phyloP scores from a whole-genome alignment of 2,113 vertebrate species.

The Oxyura jamaicensis region DNA sequence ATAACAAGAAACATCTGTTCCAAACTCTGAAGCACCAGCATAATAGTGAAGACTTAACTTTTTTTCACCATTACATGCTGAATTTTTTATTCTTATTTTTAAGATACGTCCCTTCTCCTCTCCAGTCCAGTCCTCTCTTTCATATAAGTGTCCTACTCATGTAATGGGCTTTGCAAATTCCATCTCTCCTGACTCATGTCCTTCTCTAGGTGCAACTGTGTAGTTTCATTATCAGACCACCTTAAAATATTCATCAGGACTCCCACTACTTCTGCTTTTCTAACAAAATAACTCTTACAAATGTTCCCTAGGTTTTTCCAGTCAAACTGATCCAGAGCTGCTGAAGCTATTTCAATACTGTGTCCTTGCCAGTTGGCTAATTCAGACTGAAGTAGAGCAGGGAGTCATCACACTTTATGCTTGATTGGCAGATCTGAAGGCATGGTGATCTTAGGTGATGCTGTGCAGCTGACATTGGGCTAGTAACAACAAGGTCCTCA shows the following conservation, averaged over 20 bases:
- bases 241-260: not conserved
- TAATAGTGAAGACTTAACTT: not conserved
- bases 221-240: not conserved
- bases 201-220: not conserved
- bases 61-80: not conserved
- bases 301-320: not conserved
- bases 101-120: not conserved
- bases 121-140: not conserved
- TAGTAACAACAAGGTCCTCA: not conserved
- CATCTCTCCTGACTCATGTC: accelerated
- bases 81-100: not conserved
- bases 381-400: not conserved
- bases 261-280: not conserved
- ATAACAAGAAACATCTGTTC: not conserved
- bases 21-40: not conserved
- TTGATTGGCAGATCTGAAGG: not conserved
- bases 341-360: not conserved
- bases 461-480: not conserved
- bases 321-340: not conserved
- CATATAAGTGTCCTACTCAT: accelerated
- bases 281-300: not conserved
- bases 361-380: not conserved
- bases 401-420: not conserved
- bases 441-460: not conserved
- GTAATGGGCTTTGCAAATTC: not conserved